Conservation (phyloP, 35 echinoderm and acorn worm species). For the Strongylocentrotus purpuratus region DNA sequence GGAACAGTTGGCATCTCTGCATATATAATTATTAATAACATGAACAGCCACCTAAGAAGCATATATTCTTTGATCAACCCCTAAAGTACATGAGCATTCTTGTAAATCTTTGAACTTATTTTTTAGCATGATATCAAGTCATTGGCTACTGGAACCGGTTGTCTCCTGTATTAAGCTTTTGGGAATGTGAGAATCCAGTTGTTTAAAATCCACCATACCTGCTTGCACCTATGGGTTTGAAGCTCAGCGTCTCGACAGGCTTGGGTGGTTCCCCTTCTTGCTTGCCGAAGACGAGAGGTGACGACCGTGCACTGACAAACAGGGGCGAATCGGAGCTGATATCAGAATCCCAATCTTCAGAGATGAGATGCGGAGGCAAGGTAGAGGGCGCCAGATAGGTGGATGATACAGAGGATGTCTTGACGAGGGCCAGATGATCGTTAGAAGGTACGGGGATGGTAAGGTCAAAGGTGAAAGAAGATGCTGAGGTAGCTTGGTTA, state of each 20-base stretch:
- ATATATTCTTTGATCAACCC: too few relatives aligned
- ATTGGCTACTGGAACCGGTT: too few relatives aligned
- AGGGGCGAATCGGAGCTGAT: conserved; percentile 1
- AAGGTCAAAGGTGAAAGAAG: neutral
- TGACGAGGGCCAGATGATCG: neutral
- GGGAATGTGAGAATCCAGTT: too few relatives aligned
- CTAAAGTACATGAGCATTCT: too few relatives aligned
- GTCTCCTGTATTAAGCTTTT: too few relatives aligned
- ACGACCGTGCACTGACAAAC: conserved; percentile 1
- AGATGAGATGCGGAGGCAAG: neutral
- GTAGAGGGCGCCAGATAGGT: conserved; percentile 7
- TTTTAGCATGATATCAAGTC: too few relatives aligned
- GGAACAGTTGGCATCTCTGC: too few relatives aligned
- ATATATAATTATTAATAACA: too few relatives aligned
- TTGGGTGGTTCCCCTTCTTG: neutral
- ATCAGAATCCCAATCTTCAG: conserved; percentile 40
- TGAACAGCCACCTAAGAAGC: too few relatives aligned
- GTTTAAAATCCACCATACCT: neutral
- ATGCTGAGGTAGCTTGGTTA: conserved; percentile 8
- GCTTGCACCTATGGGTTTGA: neutral
- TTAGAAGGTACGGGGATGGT: neutral
- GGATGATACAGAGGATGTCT: neutral
- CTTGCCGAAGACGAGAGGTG: conserved; percentile 27
- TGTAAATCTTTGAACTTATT: too few relatives aligned
- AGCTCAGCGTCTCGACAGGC: neutral